Percentiles rank a stretch among this genome's conserved stretches.
These are phyloP conservation scores for Lasioglossum albipes DNA, from an alignment of 1,140 invertebrate genomes.

Conservation along the genomic window DNA sequence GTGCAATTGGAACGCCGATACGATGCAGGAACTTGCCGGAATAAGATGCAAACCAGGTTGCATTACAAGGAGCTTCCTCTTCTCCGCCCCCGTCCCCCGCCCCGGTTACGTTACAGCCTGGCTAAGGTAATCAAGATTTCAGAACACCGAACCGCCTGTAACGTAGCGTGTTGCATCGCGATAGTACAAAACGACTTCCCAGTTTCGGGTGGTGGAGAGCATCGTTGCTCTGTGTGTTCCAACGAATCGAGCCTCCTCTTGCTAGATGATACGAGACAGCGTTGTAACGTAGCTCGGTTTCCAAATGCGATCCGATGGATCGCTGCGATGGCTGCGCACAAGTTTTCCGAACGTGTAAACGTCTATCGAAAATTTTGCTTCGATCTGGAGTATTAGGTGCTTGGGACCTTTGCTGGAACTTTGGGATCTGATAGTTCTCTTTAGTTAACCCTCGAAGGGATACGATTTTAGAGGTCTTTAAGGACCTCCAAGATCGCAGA, in stretches of 20 bases:
- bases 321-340: no score
- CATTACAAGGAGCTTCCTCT: background rate
- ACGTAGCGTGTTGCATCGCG: background rate
- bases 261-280: background rate
- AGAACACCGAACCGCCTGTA: background rate
- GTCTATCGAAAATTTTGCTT: no score
- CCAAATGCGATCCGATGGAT: no score
- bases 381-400: no score
- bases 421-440: no score
- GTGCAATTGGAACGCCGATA: background rate
- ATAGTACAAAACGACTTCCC: slow-evolving; percentile 11
- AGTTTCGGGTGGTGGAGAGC: background rate
- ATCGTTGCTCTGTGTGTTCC: background rate
- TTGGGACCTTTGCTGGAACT: no score
- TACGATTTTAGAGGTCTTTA: no score
- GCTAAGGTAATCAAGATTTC: slow-evolving; percentile 28
- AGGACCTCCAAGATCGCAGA: no score
- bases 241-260: no score
- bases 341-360: no score
- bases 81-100: no score
- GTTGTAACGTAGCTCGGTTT: background rate
- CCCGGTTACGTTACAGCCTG: background rate
- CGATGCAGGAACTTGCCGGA: slow-evolving; percentile 1
- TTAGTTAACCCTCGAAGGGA: no score
- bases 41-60: background rate